Base-by-base conservation (phyloP, 2,113 vertebrate species). In the Struthidea cinerea region DNA sequence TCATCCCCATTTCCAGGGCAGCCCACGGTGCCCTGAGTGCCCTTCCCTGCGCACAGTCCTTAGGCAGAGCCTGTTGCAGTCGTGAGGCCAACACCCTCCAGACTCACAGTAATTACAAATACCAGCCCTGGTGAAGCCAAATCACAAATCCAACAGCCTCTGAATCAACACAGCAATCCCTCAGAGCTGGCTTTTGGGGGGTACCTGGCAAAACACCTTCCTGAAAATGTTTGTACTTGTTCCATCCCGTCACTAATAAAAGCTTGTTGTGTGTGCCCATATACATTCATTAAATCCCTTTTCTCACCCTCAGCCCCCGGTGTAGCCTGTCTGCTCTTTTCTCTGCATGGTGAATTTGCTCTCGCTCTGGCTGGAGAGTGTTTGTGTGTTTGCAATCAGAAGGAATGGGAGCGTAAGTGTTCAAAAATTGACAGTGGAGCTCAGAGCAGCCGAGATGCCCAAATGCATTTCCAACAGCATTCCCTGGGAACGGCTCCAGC, bases 1-100 rank as follows among this genome's bases (percentile, higher is more conserved):
- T 2, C 57, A 3, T 0, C 30, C 32, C 1, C 22, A 0, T 3
- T 2, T 4, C 4, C 39, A 7, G 59, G 12, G 3, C 1, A 9
- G 44, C 28, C 32, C 2, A 0, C 0, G 18, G 24, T 4, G 0
- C 11, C 0, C 3, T 0, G 0, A 1, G 57, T 2, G 49, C 75
- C 28, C 5, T 6, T 37, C 64, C 76, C 70, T 22, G 9, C 0
- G 3, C 70, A 4, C 23, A 4, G 37, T 0, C n/a, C 9, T 0
- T 0, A 3, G 17, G 11, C 42, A 23, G 7, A 49, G 33, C 82
- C 60, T 3, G 7, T 1, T 12, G 13, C 19, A 13, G 22, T 1
- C 28, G 9, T 4, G 81, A 33, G 42, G 56, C 23, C 3, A 44
- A 1, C 33, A 9, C 8, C 64, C 77, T 57, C 65, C 65, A 6